A percentile compares a stretch with the other conserved stretches of the same genome.
Conservation (phyloP, 2,797 vertebrate species). For the Labroides dimidiatus region DNA sequence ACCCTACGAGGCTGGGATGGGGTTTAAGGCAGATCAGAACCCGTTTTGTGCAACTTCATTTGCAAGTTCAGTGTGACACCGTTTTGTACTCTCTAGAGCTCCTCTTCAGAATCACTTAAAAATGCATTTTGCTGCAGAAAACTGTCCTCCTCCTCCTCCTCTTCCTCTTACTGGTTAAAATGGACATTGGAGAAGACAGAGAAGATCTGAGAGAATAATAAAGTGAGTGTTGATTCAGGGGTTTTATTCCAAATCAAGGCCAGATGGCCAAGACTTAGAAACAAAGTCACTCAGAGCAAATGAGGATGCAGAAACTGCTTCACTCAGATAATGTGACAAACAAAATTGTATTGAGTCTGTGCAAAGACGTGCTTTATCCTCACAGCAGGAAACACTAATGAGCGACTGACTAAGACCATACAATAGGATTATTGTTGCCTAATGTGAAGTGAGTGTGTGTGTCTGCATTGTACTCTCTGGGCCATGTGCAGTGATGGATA, state of each 20-base stretch:
- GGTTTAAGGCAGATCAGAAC: constrained; percentile 19
- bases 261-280: constrained; percentile 53
- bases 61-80: constrained; percentile 26
- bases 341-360: not conserved
- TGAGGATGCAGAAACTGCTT: constrained; percentile 29
- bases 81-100: constrained; percentile 25
- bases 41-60: constrained; percentile 4
- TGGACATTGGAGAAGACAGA: not conserved
- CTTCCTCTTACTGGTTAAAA: not conserved
- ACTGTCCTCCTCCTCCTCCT: constrained; percentile 1
- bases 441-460: not conserved
- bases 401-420: constrained; percentile 43
- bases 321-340: constrained; percentile 26
- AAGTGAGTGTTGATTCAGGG: constrained; percentile 55
- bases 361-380: constrained; percentile 44
- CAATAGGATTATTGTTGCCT: constrained; percentile 37
- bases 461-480: not conserved
- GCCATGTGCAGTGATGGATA: not conserved
- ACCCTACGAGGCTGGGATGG: not conserved
- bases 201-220: constrained; percentile 61
- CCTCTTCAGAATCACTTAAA: not conserved
- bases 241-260: constrained; percentile 23
- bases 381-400: constrained; percentile 46
- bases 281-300: constrained; percentile 37
- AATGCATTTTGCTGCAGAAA: constrained; percentile 15